Conservation (phyloP, 2,113 vertebrate genomes). For the Galeopterus variegatus region DNA sequence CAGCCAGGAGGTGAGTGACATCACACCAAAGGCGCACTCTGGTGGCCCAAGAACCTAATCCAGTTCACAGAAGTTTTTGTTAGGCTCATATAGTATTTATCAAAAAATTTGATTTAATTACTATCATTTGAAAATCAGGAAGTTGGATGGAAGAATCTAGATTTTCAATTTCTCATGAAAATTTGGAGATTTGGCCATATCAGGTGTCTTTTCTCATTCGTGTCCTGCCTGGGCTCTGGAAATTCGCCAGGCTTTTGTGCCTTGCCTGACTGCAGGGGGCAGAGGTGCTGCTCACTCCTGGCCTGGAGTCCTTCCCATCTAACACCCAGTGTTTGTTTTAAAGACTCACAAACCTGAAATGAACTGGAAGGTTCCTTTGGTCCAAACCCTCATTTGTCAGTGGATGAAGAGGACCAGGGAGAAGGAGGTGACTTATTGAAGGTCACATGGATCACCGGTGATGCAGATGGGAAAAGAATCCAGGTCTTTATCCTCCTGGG, state of each 20-base stretch:
- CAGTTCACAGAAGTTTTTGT: neutral
- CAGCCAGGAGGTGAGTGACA: neutral
- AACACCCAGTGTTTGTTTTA: neutral
- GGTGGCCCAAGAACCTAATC: neutral
- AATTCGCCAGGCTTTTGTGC: neutral
- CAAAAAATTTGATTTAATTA: neutral
- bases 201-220: neutral
- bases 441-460: neutral
- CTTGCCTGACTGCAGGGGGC: too few relatives aligned
- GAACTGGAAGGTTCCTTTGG: neutral
- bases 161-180: neutral
- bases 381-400: neutral
- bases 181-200: neutral
- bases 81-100: neutral
- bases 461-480: neutral
- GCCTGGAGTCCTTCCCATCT: neutral
- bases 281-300: neutral
- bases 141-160: neutral
- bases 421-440: neutral
- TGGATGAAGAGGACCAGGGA: neutral
- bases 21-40: neutral
- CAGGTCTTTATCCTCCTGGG: neutral
- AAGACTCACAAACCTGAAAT: neutral
- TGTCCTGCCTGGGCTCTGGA: neutral
- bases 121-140: slow-evolving; percentile 46